Conservation (phyloP, 64 coral and sea anemone genomes). For the Hydrozoanthus tunicans region DNA sequence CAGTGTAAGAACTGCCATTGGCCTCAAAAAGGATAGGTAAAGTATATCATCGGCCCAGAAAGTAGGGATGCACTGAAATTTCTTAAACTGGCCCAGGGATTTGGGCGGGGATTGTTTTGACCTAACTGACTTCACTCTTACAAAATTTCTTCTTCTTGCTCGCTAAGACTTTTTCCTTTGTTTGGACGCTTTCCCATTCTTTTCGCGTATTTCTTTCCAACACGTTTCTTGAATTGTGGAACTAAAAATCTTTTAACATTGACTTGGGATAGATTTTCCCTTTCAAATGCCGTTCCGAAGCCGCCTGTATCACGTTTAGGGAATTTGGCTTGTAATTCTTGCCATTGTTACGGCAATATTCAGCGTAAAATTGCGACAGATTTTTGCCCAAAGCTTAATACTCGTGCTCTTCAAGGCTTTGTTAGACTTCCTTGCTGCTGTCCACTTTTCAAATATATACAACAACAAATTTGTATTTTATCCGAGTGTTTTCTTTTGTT, state of each 20-base stretch:
- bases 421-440: no score
- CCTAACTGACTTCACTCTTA: background rate
- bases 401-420: background rate
- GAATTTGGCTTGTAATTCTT: background rate
- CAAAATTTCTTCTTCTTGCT: background rate
- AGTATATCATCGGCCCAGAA: no score
- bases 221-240: background rate
- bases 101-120: background rate
- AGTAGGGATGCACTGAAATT: no score
- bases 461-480: no score
- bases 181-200: conserved; percentile 16
- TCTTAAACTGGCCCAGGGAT: no score
- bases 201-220: background rate
- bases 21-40: no score
- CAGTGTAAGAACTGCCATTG: no score
- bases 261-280: background rate
- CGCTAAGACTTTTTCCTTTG: background rate
- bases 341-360: background rate
- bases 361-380: background rate
- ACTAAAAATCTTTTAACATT: background rate
- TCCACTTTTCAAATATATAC: no score
- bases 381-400: background rate
- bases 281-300: conserved; percentile 10
- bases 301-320: background rate
- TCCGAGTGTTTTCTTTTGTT: no score